Evolutionary conservation across 2,888 invertebrate species (phyloP).

Genomic region (Embidobia sp.): DNA sequence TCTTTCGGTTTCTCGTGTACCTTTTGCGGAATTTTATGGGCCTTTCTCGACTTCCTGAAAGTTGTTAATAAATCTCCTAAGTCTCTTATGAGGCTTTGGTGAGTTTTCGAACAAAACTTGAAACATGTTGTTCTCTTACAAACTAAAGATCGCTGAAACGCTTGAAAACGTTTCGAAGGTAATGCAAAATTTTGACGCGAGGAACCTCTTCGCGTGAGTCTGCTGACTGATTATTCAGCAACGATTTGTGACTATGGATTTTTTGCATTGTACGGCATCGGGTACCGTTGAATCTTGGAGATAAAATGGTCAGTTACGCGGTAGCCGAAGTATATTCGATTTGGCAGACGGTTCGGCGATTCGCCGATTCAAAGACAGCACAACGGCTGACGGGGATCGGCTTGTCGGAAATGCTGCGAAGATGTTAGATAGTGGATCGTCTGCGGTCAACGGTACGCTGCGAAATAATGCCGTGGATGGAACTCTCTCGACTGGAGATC

Average conservation of each 20-base stretch:
- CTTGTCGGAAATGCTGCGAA: constrained; percentile 64
- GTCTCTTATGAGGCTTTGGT: no score
- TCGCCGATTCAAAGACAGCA: constrained; percentile 62
- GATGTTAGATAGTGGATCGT: constrained; percentile 68
- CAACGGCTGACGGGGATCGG: constrained; percentile 59
- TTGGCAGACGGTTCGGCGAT: constrained; percentile 56
- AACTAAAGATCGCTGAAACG: no score
- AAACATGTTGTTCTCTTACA: no score
- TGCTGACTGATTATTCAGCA: constrained; percentile 59
- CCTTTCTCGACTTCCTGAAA: no score
- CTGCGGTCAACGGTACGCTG: constrained; percentile 62
- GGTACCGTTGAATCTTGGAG: constrained; percentile 55
- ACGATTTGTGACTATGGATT: constrained; percentile 51
- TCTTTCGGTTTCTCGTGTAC: no score
- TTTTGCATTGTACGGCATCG: constrained; percentile 34
- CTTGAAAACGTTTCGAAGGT: no score
- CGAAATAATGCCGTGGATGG: constrained; percentile 63
- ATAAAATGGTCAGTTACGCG: constrained; percentile 58
- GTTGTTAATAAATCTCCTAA: no score
- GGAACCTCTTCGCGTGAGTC: no score
- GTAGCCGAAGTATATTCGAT: constrained; percentile 61
- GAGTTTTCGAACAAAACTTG: no score
- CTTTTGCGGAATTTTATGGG: no score
- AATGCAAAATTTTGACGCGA: no score
- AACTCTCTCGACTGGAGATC: constrained; percentile 67